These are phyloP conservation scores for Setipinna tenuifilis DNA, from an alignment of 2,797 vertebrate species.

Conservation along the genomic window DNA sequence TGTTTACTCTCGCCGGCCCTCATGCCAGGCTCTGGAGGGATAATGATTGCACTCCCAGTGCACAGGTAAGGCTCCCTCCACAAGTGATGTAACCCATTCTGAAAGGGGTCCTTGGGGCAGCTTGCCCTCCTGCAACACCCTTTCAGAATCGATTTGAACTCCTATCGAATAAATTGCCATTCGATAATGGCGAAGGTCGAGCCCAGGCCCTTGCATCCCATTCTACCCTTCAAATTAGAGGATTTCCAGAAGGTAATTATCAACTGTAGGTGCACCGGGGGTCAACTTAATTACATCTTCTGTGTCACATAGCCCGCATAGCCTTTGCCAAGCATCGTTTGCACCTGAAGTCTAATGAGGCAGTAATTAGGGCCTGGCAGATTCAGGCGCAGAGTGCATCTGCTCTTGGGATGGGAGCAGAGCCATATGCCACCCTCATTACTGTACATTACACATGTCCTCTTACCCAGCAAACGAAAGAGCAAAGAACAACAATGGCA, in stretches of 20 bases:
- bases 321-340: constrained; percentile 63
- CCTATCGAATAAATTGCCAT: constrained; percentile 20
- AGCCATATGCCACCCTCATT: constrained; percentile 25
- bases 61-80: constrained; percentile 5
- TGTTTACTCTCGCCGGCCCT: neutral
- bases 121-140: neutral
- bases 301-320: constrained; percentile 67
- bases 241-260: constrained; percentile 69
- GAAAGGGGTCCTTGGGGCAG: neutral
- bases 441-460: constrained; percentile 18
- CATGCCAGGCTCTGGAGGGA: constrained; percentile 11
- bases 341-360: constrained; percentile 53
- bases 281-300: constrained; percentile 72
- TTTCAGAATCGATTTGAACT: constrained; percentile 23
- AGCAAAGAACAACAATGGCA: constrained; percentile 13
- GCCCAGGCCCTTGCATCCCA: neutral
- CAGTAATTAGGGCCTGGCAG: constrained; percentile 47
- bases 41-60: neutral
- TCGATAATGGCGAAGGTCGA: constrained; percentile 20
- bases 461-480: constrained; percentile 4
- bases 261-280: constrained; percentile 61
- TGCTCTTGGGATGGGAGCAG: constrained; percentile 20
- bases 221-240: constrained; percentile 66
- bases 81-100: constrained; percentile 22
- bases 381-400: constrained; percentile 13